phyloP scores from a whole-genome alignment of 2,888 invertebrate species.

The Prosopocoilus inquinatus region DNA sequence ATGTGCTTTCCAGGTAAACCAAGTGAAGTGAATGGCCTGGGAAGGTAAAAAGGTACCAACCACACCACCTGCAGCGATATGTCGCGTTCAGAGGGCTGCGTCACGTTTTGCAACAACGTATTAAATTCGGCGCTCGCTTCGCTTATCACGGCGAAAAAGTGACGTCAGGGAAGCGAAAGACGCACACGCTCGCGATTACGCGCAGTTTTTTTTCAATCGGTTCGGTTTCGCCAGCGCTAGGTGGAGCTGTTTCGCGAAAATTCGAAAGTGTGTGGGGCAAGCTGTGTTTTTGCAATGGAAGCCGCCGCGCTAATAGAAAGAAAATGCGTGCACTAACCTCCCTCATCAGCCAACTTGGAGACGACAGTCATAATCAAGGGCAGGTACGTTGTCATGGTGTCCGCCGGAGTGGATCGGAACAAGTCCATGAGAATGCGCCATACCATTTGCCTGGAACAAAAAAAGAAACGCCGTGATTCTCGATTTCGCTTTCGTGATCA shows the following conservation, averaged over 20 bases:
- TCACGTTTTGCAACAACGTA: too few relatives aligned
- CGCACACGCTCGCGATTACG: background rate
- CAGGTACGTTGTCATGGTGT: slow-evolving; percentile 46
- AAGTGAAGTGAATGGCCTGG: too few relatives aligned
- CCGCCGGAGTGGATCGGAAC: slow-evolving; percentile 51
- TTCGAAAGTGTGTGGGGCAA: too few relatives aligned
- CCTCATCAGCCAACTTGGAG: slow-evolving; percentile 50
- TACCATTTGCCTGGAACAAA: slow-evolving; percentile 59
- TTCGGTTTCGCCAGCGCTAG: background rate
- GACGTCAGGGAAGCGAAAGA: too few relatives aligned
- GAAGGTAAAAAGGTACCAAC: too few relatives aligned
- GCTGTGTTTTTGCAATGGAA: too few relatives aligned
- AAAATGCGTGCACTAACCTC: slow-evolving; percentile 45
- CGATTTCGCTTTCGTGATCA: background rate
- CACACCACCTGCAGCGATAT: too few relatives aligned
- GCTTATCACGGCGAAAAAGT: too few relatives aligned
- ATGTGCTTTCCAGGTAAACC: too few relatives aligned
- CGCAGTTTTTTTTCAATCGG: slow-evolving; percentile 1
- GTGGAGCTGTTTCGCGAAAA: background rate
- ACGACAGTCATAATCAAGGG: slow-evolving; percentile 53
- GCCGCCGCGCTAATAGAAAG: too few relatives aligned
- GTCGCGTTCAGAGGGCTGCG: too few relatives aligned
- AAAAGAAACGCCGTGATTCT: slow-evolving; percentile 16
- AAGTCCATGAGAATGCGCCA: slow-evolving; percentile 59
- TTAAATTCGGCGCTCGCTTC: too few relatives aligned